Evolutionary conservation across 2,888 invertebrate genomes (phyloP).

Genomic region (Scaptomyza polygonia): DNA sequence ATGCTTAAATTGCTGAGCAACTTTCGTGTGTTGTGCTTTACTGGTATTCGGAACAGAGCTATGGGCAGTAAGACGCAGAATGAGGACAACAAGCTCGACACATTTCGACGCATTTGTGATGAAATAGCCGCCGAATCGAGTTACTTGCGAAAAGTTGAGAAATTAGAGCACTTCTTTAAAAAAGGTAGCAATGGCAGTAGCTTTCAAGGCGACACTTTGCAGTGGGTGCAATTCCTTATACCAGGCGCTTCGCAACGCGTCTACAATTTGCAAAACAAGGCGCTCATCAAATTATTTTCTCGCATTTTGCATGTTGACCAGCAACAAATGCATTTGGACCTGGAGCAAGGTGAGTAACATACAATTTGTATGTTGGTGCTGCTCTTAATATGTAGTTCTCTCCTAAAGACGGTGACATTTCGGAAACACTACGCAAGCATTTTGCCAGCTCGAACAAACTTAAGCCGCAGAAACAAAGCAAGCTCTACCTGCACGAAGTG

Average conservation of each 20-base stretch:
- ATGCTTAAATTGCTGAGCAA: slow-evolving; percentile 45
- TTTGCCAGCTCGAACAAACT: slow-evolving; percentile 88
- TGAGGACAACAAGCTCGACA: slow-evolving; percentile 90
- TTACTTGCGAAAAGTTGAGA: slow-evolving; percentile 92
- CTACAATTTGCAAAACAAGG: slow-evolving; percentile 96
- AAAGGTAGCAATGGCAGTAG: slow-evolving; percentile 86
- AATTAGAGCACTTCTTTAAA: slow-evolving; percentile 88
- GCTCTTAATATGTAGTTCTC: neutral
- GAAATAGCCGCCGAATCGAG: slow-evolving; percentile 91
- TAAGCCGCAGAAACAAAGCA: slow-evolving; percentile 88
- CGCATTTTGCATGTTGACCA: slow-evolving; percentile 90
- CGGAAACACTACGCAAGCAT: slow-evolving; percentile 92
- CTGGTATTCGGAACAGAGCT: slow-evolving; percentile 15
- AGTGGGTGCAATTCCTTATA: slow-evolving; percentile 93
- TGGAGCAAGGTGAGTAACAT: slow-evolving; percentile 88
- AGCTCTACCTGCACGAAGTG: slow-evolving; percentile 90
- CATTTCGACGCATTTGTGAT: slow-evolving; percentile 91
- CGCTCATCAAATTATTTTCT: slow-evolving; percentile 94
- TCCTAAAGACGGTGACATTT: slow-evolving; percentile 88
- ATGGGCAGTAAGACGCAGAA: slow-evolving; percentile 54
- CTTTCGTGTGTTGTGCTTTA: slow-evolving; percentile 11
- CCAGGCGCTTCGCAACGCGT: slow-evolving; percentile 93
- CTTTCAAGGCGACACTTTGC: slow-evolving; percentile 90
- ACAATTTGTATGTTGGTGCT: neutral
- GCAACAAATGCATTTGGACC: slow-evolving; percentile 92